Base-by-base conservation (phyloP, 2,888 invertebrate species). In the Omphaloscelis lunosa region DNA sequence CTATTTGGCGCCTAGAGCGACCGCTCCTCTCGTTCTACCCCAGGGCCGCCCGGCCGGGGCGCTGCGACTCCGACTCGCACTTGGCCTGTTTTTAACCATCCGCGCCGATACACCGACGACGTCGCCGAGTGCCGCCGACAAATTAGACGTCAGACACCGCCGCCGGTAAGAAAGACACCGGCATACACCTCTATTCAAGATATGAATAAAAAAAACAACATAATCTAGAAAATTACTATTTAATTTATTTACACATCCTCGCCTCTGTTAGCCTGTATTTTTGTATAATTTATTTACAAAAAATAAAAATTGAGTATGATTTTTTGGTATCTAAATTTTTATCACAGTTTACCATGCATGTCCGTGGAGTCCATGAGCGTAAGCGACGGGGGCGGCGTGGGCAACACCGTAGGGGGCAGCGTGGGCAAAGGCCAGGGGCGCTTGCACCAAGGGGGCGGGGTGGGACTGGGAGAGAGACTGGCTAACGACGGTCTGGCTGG, bases 191-290 rank as follows among this genome's bases (percentile, higher is more conserved):
- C 27, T 27, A 58, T 20, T 71, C 15, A 39, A 73, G 70, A 71
- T 77, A 53, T 23, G 29, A 9, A 72, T 74, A 83, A 88, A 76
- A 62, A 58, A 89, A 88, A 78, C 65, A 77, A 89, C 73, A 62
- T 29, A 72, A 51, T 72, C 63, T 79, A 83, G 87, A 86, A 91
- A 92, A 84, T 92, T 92, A 92, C 90, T 91, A 91, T 93, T 92
- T 94, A 95, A 95, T 96, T 96, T 96, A 96, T 96, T 96, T 95
- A 95, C 96, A 93, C 96, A 95, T 95, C 95, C 96, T 95, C 96
- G 94, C 95, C 93, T 90, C 93, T 93, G 90, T 94, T 82, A 94
- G 93, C 92, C 92, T 93, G 92, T 94, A 83, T 89, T 92, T 91
- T 93, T 3, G 92, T 92, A 94, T 94, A 94, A 94, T 93, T 95